Evolutionary conservation across 2,888 invertebrate genomes (phyloP), one percentile per base, ranked within the genome.

Genomic region (Diadegma fenestrale): DNA sequence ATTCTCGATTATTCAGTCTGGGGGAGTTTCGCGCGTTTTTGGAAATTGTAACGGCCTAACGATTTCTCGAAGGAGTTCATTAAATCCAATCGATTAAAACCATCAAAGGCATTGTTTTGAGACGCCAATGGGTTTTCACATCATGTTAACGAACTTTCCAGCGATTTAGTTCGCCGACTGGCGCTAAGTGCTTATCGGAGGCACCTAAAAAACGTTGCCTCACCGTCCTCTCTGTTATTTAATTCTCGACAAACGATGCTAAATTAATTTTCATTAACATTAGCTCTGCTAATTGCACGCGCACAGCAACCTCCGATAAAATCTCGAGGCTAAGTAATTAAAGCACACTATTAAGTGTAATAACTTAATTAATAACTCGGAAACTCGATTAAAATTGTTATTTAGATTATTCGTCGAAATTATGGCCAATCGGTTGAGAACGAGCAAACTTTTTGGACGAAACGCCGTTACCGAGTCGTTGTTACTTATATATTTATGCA

Each of bases 241-340:
- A 30, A 30, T 66, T 41, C n/a, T 19, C 41, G 10, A 22, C 37
- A 37, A 19, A 19, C 66, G 22, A 41, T 41, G 41, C 19, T 41
- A 41, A 66, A 68, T 45, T 19, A 43, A 68, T 68, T 41, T 41
- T n/a, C 7, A 41, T 22, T 26, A 26, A 68, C 12, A 43, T 68
- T 22, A 26, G 68, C 14, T 37, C 7, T 6, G 45, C 41, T 43
- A 41, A 22, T 14, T 22, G 14, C 43, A 22, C 43, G 12, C 22
- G 14, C 22, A 26, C 41, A 10, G 26, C 5, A 22, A 45, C 26
- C 19, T 14, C 17, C 0, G 43, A 17, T 22, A 22, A 43, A 26
- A 41, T 68, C 43, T 1, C 17, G 19, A 41, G 1, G 22, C 5
- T 22, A 43, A 10, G 14, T 66, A 43, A 66, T 66, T 41, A 41